Evolutionary conservation across 2,113 vertebrate species (phyloP).

Genomic region (Planiliza haematocheilus): DNA sequence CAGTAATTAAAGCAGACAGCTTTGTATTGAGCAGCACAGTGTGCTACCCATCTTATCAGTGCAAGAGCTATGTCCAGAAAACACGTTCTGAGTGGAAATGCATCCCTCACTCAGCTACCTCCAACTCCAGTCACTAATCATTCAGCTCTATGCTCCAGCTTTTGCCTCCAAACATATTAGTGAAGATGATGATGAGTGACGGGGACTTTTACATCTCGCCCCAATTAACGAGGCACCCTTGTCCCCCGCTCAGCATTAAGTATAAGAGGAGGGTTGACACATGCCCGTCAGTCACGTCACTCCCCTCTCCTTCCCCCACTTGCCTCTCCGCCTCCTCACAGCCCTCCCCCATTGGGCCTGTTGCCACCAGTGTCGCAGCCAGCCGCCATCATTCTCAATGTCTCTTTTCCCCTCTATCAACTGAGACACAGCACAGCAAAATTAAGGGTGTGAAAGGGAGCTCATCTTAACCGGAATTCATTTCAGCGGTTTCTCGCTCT

Average conservation of each 20-base stretch:
- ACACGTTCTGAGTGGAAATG: conserved; percentile 23
- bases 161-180: conserved; percentile 75
- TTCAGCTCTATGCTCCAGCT: conserved; percentile 53
- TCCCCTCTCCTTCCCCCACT: conserved; percentile 41
- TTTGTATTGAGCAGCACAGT: conserved; percentile 19
- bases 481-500: neutral
- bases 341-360: conserved; percentile 31
- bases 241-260: conserved; percentile 50
- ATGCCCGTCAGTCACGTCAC: conserved; percentile 73
- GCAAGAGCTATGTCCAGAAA: conserved; percentile 9
- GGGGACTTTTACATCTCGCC: conserved; percentile 72
- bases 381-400: conserved; percentile 45
- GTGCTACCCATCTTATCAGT: conserved; percentile 2
- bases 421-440: conserved; percentile 11
- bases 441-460: conserved; percentile 1
- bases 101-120: conserved; percentile 32
- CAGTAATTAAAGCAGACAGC: conserved; percentile 40
- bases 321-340: neutral
- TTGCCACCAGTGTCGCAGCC: conserved; percentile 68
- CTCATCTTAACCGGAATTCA: neutral
- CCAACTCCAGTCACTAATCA: conserved; percentile 57
- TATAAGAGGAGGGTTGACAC: conserved; percentile 61
- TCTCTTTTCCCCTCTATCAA: conserved; percentile 26
- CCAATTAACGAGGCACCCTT: conserved; percentile 74
- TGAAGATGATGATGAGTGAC: conserved; percentile 77